Evolutionary conservation across 2,797 vertebrate genomes (phyloP).

Genomic region (Ciconia nigra): DNA sequence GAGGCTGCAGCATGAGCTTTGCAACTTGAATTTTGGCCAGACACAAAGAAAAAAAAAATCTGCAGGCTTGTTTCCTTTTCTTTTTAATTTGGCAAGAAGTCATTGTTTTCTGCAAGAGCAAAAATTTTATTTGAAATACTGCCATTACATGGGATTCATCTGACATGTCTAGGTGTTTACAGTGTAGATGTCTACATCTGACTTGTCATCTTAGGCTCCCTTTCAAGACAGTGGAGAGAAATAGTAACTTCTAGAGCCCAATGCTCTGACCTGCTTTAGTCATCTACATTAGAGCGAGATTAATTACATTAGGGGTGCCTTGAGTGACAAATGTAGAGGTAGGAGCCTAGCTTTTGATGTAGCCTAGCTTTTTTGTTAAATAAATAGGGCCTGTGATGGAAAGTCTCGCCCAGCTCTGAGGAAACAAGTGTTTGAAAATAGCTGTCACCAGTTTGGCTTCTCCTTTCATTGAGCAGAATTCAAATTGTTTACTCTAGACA

Average conservation of each 20-base stretch:
- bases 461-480: not conserved
- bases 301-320: not conserved
- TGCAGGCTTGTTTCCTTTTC: not conserved
- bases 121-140: not conserved
- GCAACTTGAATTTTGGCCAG: not conserved
- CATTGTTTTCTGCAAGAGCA: not conserved
- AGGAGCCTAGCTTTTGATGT: conserved; percentile 9
- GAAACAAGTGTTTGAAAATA: not conserved
- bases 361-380: conserved; percentile 1
- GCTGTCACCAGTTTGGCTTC: not conserved
- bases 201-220: not conserved
- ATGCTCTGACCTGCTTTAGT: conserved; percentile 28
- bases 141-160: not conserved
- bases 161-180: not conserved
- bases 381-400: not conserved
- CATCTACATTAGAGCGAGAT: not conserved
- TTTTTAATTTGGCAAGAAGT: not conserved
- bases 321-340: not conserved
- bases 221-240: not conserved
- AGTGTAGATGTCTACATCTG: not conserved
- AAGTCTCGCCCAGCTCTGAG: not conserved
- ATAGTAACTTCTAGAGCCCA: not conserved
- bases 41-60: not conserved
- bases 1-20: not conserved
- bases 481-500: not conserved